Percentiles rank a stretch among this genome's conserved stretches.
Conservation (phyloP, 2,888 invertebrate species). For the Ophion ventricosus region DNA sequence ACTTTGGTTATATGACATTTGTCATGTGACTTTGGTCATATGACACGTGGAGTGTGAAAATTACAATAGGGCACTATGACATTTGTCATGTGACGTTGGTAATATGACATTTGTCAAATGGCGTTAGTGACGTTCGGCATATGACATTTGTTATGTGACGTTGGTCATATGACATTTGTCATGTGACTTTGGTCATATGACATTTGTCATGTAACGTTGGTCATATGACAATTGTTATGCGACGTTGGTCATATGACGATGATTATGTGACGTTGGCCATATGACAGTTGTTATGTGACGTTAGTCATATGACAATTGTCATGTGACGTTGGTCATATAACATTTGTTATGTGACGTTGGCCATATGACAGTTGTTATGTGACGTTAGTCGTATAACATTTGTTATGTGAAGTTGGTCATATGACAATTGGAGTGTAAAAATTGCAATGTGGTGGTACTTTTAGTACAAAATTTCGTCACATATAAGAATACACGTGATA, state of each 20-base stretch:
- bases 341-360: background rate
- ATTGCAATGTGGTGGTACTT: background rate
- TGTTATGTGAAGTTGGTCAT: background rate
- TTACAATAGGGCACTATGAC: background rate
- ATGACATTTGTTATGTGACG: background rate
- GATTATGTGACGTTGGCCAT: background rate
- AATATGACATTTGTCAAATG: constrained; percentile 1
- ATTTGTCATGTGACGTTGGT: constrained; percentile 5
- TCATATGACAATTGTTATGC: background rate
- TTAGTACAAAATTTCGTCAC: background rate
- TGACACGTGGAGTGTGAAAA: background rate
- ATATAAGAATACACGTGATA: background rate
- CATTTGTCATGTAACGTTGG: background rate
- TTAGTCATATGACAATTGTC: background rate
- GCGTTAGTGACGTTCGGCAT: background rate
- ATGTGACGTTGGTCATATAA: background rate
- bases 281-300: background rate
- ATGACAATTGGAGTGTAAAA: background rate
- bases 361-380: background rate
- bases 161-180: background rate
- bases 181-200: background rate
- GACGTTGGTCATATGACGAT: background rate
- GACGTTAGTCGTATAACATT: background rate
- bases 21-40: background rate
- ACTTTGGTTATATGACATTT: background rate